These are phyloP conservation scores for Hydrolagus affinis DNA, from an alignment of 2,113 vertebrate species.

Conservation along the genomic window DNA sequence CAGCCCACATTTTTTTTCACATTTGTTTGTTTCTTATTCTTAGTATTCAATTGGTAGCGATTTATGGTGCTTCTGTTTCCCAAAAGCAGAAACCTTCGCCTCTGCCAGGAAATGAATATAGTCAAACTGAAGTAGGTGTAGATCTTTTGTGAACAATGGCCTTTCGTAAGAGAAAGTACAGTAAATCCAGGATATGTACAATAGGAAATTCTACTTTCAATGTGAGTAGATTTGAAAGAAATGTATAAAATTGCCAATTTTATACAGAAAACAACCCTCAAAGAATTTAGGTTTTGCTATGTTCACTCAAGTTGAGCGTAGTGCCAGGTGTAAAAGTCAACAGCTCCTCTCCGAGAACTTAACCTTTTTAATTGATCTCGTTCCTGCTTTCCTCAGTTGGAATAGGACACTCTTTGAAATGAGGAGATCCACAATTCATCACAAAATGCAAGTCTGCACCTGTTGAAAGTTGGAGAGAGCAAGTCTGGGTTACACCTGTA, in stretches of 20 bases:
- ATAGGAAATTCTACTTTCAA: neutral
- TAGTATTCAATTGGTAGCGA: neutral
- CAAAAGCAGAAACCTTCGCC: neutral
- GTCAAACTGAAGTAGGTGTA: neutral
- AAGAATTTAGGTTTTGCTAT: neutral
- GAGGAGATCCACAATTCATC: neutral
- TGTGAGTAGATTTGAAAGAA: neutral
- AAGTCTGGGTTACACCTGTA: constrained; percentile 9
- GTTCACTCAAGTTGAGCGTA: neutral
- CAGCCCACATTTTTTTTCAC: neutral
- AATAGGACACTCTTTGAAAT: neutral
- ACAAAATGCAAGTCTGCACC: neutral
- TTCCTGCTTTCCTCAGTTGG: neutral
- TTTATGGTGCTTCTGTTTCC: neutral
- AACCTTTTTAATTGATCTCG: neutral
- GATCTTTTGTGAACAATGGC: constrained; percentile 7
- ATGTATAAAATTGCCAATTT: neutral
- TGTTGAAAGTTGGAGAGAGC: neutral
- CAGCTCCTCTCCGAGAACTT: neutral
- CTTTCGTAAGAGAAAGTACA: neutral
- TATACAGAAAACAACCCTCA: neutral
- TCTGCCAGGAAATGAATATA: constrained; percentile 9
- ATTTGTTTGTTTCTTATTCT: neutral
- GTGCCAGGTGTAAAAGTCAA: neutral
- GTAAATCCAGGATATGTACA: neutral